These are phyloP conservation scores for Passer montanus DNA, from an alignment of 2,113 vertebrate species.

Conservation along the genomic window DNA sequence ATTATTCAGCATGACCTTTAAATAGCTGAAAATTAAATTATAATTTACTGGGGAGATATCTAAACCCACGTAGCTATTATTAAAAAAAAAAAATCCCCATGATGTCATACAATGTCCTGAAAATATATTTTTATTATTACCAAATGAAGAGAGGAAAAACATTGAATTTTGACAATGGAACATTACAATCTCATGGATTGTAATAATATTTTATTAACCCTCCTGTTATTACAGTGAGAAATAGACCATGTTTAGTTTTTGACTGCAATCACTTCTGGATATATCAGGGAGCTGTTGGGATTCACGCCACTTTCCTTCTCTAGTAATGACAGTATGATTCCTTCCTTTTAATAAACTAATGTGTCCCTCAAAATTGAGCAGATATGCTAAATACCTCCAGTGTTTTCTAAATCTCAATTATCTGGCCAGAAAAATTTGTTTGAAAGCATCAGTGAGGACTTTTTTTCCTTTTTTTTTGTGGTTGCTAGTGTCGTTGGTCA, in stretches of 20 bases:
- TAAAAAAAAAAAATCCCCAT: neutral
- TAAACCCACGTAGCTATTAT: conserved; percentile 15
- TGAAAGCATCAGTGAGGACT: neutral
- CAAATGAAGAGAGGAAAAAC: neutral
- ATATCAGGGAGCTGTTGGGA: neutral
- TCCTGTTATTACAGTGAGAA: neutral
- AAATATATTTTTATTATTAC: conserved; percentile 32
- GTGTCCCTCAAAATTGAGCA: neutral
- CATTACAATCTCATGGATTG: neutral
- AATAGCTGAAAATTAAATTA: conserved; percentile 64
- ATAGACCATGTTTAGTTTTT: neutral
- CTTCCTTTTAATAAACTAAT: neutral
- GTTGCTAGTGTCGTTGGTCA: neutral
- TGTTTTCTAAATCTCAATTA: neutral
- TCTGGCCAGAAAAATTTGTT: neutral
- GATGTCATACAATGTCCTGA: neutral
- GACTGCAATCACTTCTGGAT: neutral
- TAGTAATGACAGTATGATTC: neutral
- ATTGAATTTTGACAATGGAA: neutral
- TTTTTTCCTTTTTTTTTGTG: neutral
- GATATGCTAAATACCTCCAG: neutral
- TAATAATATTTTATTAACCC: neutral
- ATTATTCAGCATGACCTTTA: conserved; percentile 55
- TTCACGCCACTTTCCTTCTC: neutral
- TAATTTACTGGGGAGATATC: conserved; percentile 51